These are phyloP conservation scores for Lomographa bimaculata DNA, from an alignment of 2,888 invertebrate species.

Conservation along the genomic window DNA sequence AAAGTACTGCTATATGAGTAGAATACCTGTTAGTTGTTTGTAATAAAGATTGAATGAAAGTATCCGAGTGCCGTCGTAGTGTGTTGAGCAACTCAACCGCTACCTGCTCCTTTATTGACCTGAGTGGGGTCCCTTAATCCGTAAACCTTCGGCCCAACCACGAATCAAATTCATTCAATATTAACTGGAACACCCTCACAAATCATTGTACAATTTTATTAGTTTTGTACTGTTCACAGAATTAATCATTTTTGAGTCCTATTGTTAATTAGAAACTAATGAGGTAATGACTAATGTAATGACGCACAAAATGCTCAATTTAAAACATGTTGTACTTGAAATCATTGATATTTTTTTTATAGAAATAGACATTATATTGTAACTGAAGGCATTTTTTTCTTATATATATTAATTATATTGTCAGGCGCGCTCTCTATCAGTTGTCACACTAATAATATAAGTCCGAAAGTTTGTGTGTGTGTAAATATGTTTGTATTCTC, in stretches of 20 bases:
- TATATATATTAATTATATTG: no score
- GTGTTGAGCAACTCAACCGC: conserved; percentile 35
- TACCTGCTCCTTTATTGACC: conserved; percentile 72
- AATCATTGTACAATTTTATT: conserved; percentile 23
- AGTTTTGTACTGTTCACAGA: conserved; percentile 10
- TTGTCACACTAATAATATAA: no score
- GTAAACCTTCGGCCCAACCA: conserved; percentile 58
- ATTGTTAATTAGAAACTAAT: no score
- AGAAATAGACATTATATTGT: no score
- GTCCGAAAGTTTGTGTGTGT: no score
- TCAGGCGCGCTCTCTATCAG: no score
- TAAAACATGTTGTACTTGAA: no score
- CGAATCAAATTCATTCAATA: conserved; percentile 65
- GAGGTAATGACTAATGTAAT: no score
- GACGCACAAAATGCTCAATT: neutral
- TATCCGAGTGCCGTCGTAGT: conserved; percentile 35
- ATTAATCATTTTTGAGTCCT: conserved; percentile 4
- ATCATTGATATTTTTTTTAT: no score
- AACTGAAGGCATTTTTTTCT: no score
- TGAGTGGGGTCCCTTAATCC: conserved; percentile 66
- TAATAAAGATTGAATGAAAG: conserved; percentile 47
- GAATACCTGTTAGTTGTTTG: conserved; percentile 18
- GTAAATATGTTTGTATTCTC: no score
- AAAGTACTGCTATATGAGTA: conserved; percentile 14
- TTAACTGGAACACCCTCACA: conserved; percentile 28